Percentiles rank a stretch among this genome's conserved stretches.
phyloP scores from a whole-genome alignment of 64 coral and sea anemone genomes.

The Montipora sp. region DNA sequence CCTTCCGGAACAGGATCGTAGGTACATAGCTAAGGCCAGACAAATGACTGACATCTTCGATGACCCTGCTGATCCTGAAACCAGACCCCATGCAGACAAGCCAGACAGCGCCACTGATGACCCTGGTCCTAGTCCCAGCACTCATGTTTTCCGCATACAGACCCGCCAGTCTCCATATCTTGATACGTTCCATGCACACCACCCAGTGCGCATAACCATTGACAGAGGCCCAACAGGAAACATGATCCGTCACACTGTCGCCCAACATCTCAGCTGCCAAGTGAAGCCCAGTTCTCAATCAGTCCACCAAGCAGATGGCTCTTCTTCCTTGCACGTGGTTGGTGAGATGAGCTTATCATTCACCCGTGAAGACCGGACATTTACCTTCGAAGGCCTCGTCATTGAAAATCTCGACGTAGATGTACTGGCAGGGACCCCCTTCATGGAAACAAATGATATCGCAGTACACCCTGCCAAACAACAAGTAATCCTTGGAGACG shows the following conservation, averaged over 20 bases:
- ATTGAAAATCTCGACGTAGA: not conserved
- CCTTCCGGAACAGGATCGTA: constrained; percentile 46
- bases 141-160: not conserved
- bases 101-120: no score
- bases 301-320: not conserved
- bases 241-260: not conserved
- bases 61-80: no score
- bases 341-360: not conserved
- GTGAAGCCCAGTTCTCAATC: not conserved
- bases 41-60: constrained; percentile 41
- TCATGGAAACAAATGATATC: not conserved
- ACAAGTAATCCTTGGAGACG: not conserved
- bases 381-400: not conserved
- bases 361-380: not conserved
- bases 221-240: not conserved
- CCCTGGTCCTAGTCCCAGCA: not conserved
- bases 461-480: not conserved
- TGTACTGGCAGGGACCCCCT: not conserved
- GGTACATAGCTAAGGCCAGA: constrained; percentile 47
- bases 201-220: not conserved
- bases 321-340: not conserved
- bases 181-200: not conserved
- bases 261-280: not conserved
- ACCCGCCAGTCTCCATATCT: not conserved
- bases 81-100: no score